phyloP scores from a whole-genome alignment of 2,113 vertebrate genomes.

The Laticauda colubrina region DNA sequence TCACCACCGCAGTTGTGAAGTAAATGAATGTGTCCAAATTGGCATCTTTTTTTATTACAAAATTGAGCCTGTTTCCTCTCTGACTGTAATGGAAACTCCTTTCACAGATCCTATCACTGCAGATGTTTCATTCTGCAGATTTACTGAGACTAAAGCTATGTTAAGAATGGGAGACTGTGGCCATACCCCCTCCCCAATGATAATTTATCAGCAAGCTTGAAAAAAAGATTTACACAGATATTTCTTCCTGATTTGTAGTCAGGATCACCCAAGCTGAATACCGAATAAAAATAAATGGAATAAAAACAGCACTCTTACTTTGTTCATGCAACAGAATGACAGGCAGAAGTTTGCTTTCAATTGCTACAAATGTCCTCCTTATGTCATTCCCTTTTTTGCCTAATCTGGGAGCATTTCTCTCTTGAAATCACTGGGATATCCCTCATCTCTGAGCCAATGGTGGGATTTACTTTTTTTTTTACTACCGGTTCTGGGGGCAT shows the following conservation, averaged over 20 bases:
- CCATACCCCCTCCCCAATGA: background rate
- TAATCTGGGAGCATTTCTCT: background rate
- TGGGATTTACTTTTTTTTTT: too few relatives aligned
- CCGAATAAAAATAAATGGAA: background rate
- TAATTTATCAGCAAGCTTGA: background rate
- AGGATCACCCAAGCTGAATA: background rate
- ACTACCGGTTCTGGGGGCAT: too few relatives aligned
- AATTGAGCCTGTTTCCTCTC: background rate
- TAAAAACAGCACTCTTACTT: background rate
- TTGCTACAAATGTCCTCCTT: background rate
- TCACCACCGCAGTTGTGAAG: accelerated
- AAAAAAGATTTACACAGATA: background rate
- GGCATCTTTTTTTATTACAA: constrained; percentile 18
- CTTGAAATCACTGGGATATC: too few relatives aligned
- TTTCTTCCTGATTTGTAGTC: background rate
- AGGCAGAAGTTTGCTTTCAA: background rate
- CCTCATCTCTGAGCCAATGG: background rate
- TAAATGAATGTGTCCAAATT: accelerated
- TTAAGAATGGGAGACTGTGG: background rate
- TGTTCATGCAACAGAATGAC: background rate
- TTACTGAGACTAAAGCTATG: background rate
- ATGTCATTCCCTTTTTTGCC: background rate
- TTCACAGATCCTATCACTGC: background rate
- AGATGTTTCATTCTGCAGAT: background rate
- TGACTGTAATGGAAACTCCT: background rate